Percentiles rank a stretch among this genome's conserved stretches.
Conservation (phyloP, 2,888 invertebrate species). For the Apantesis nais region DNA sequence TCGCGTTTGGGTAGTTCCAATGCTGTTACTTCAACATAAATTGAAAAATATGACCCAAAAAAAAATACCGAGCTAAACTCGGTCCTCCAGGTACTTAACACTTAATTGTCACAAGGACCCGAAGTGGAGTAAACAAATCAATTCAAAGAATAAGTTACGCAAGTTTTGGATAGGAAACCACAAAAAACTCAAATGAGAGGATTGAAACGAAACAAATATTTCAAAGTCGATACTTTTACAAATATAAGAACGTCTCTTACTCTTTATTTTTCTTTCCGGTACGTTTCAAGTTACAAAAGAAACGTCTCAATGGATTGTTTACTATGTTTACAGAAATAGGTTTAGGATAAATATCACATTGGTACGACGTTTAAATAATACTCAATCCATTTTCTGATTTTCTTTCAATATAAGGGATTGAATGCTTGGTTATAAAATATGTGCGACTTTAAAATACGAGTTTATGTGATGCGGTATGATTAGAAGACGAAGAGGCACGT, state of each 20-base stretch:
- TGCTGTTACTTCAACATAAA: too few relatives aligned
- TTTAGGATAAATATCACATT: slow-evolving; percentile 24
- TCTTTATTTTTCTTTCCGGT: slow-evolving; percentile 42
- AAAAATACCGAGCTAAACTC: too few relatives aligned
- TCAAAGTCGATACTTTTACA: slow-evolving; percentile 42
- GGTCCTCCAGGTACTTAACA: too few relatives aligned
- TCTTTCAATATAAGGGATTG: slow-evolving; percentile 3
- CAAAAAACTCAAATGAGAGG: slow-evolving; percentile 8
- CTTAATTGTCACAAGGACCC: not conserved
- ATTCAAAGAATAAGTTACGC: not conserved
- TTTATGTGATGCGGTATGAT: too few relatives aligned
- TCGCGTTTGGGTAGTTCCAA: too few relatives aligned
- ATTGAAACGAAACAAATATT: slow-evolving; percentile 34
- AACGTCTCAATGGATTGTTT: slow-evolving; percentile 37
- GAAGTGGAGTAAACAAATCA: not conserved
- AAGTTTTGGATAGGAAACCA: slow-evolving; percentile 4
- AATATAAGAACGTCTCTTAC: slow-evolving; percentile 29
- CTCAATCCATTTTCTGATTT: slow-evolving; percentile 11
- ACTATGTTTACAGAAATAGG: slow-evolving; percentile 35
- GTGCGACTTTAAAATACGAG: not conserved
- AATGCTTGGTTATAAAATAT: not conserved
- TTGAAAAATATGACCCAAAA: too few relatives aligned
- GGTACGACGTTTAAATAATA: slow-evolving; percentile 23
- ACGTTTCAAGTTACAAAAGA: slow-evolving; percentile 47
- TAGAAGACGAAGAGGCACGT: not conserved